Percentiles rank a stretch among this genome's conserved stretches.
phyloP scores from a whole-genome alignment of 2,888 invertebrate species.

The Pachymerium ferrugineum region DNA sequence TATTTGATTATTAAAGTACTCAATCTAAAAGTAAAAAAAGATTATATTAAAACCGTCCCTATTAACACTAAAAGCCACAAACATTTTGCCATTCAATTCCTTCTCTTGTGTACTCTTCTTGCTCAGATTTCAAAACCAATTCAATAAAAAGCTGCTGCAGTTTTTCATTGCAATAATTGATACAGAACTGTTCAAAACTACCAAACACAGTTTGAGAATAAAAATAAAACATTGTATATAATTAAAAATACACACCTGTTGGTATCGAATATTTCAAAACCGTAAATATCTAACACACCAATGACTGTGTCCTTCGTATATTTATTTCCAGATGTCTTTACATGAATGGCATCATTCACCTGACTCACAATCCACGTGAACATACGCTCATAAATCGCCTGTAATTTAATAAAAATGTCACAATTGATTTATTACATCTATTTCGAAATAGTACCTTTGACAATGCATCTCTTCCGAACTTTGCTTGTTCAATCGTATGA shows the following conservation, averaged over 20 bases:
- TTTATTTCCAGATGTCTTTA: slow-evolving; percentile 47
- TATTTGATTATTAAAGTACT: slow-evolving; percentile 94
- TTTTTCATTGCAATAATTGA: slow-evolving; percentile 98
- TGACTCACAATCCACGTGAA: slow-evolving; percentile 90
- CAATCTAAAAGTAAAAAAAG: slow-evolving; percentile 53
- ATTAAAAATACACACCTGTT: slow-evolving; percentile 62
- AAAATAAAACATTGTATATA: background rate
- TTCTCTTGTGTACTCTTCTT: slow-evolving; percentile 92
- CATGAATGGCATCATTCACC: slow-evolving; percentile 86
- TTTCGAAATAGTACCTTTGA: slow-evolving; percentile 61
- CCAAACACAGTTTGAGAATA: background rate
- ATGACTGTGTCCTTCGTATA: slow-evolving; percentile 72
- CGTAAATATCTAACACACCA: slow-evolving; percentile 96
- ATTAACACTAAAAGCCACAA: slow-evolving; percentile 36
- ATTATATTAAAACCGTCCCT: background rate
- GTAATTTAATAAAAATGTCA: slow-evolving; percentile 39
- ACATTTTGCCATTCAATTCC: slow-evolving; percentile 89
- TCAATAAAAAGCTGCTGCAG: slow-evolving; percentile 96
- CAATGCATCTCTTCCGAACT: slow-evolving; percentile 83
- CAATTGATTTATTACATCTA: background rate
- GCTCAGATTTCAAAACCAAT: slow-evolving; percentile 93
- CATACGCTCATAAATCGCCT: slow-evolving; percentile 87
- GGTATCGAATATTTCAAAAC: slow-evolving; percentile 94
- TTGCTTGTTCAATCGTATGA: slow-evolving; percentile 76
- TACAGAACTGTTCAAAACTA: slow-evolving; percentile 91